These are phyloP conservation scores for Pogoniulus pusillus DNA, from an alignment of 2,797 vertebrate genomes.

Conservation along the genomic window DNA sequence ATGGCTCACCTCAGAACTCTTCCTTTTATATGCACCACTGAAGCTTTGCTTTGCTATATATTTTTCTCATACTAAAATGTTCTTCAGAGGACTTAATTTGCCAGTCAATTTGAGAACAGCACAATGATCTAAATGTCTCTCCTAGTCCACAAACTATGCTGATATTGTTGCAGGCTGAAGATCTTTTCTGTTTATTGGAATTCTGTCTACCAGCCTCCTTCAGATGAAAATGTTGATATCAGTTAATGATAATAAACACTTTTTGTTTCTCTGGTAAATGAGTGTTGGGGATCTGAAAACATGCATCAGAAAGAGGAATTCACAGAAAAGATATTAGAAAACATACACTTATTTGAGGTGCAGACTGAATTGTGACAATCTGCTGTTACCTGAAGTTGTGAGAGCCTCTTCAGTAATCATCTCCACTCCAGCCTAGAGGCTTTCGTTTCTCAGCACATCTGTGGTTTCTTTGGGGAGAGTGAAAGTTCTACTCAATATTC, in stretches of 20 bases:
- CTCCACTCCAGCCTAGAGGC: accelerated
- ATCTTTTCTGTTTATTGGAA: background rate
- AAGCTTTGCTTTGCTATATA: background rate
- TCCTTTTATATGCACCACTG: background rate
- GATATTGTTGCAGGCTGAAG: background rate
- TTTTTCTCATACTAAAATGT: background rate
- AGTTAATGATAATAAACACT: background rate
- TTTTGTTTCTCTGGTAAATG: background rate
- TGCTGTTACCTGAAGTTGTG: background rate
- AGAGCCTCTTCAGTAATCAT: background rate
- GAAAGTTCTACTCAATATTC: background rate
- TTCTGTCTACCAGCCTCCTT: background rate
- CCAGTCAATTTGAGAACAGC: background rate
- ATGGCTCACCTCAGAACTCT: background rate
- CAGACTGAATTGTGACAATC: background rate
- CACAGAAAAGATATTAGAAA: background rate
- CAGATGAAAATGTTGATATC: background rate
- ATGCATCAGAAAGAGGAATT: background rate
- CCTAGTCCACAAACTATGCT: background rate
- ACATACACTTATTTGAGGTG: background rate
- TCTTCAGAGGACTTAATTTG: background rate
- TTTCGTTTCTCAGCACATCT: background rate
- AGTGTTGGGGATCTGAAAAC: background rate
- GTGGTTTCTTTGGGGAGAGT: background rate
- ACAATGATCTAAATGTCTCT: background rate